Percentiles rank a stretch among this genome's conserved stretches.
Evolutionary conservation across 2,113 vertebrate species (phyloP).

Genomic region (Boleophthalmus pectinirostris): DNA sequence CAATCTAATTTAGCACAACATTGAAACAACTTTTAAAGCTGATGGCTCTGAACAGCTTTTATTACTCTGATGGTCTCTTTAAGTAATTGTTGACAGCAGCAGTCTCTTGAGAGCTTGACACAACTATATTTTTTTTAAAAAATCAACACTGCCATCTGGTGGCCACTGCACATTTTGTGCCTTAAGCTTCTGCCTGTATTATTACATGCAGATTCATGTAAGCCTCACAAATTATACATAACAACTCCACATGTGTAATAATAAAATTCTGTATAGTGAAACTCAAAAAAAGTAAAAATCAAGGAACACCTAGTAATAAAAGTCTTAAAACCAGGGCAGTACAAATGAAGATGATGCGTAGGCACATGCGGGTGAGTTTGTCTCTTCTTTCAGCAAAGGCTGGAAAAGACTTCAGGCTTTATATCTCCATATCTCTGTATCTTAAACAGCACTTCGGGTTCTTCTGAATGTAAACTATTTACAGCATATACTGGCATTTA

Average conservation of each 20-base stretch:
- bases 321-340: conserved; percentile 32
- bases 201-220: conserved; percentile 52
- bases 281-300: conserved; percentile 20
- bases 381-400: conserved; percentile 54
- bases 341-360: conserved; percentile 51
- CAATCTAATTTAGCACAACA: conserved; percentile 3
- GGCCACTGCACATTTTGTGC: conserved; percentile 18
- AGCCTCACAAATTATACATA: conserved; percentile 35
- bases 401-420: conserved; percentile 48
- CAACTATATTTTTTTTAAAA: neutral
- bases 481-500: conserved; percentile 46
- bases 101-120: neutral
- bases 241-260: neutral
- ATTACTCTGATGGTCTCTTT: conserved; percentile 3
- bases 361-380: conserved; percentile 72
- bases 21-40: conserved; percentile 18
- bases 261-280: conserved; percentile 23
- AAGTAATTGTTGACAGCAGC: neutral
- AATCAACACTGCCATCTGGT: conserved; percentile 42
- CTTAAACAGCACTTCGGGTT: conserved; percentile 70
- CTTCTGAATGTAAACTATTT: conserved; percentile 48
- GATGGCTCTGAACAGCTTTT: conserved; percentile 3
- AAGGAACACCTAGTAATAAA: conserved; percentile 24
- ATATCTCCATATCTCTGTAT: conserved; percentile 40
- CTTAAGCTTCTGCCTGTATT: conserved; percentile 19